Evolutionary conservation across 1,140 invertebrate genomes (phyloP).

Genomic region (Apocrypta bakeri): DNA sequence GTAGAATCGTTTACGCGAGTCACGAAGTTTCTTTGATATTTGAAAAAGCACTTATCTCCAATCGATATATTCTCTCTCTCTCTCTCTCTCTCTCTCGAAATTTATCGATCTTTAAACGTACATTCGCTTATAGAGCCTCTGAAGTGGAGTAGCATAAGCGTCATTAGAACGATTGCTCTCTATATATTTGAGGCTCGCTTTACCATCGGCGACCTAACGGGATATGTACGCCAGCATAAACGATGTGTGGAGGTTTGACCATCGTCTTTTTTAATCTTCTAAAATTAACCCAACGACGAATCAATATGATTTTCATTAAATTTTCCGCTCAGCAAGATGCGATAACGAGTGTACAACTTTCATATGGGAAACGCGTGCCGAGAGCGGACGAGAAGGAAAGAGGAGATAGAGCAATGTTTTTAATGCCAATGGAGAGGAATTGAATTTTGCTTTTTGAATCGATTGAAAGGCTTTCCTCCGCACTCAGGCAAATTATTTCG

Average conservation of each 20-base stretch:
- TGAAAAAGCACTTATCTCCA: background rate
- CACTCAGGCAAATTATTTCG: conserved; percentile 8
- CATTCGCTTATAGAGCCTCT: background rate
- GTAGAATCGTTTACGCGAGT: background rate
- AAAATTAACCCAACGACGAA: conserved; percentile 5
- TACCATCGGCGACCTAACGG: background rate
- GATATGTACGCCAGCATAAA: background rate
- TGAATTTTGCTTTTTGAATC: conserved; percentile 31
- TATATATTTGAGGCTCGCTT: conserved; percentile 32
- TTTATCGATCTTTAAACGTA: background rate
- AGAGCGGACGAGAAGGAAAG: background rate
- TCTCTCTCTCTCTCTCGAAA: background rate
- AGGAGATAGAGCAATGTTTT: conserved; percentile 3
- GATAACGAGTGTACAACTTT: conserved; percentile 30
- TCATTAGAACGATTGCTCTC: conserved; percentile 40
- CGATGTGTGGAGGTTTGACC: conserved; percentile 10
- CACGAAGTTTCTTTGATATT: background rate
- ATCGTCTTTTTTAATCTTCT: conserved; percentile 35
- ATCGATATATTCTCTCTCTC: background rate
- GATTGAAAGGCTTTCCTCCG: conserved; percentile 1
- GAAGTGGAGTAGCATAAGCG: background rate
- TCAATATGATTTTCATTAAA: conserved; percentile 41
- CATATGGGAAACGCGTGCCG: background rate
- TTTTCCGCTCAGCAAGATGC: conserved; percentile 34
- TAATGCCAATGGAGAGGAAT: conserved; percentile 12